Evolutionary conservation across 1,140 invertebrate species (phyloP).

Genomic region (Aphelinus atriplicis): DNA sequence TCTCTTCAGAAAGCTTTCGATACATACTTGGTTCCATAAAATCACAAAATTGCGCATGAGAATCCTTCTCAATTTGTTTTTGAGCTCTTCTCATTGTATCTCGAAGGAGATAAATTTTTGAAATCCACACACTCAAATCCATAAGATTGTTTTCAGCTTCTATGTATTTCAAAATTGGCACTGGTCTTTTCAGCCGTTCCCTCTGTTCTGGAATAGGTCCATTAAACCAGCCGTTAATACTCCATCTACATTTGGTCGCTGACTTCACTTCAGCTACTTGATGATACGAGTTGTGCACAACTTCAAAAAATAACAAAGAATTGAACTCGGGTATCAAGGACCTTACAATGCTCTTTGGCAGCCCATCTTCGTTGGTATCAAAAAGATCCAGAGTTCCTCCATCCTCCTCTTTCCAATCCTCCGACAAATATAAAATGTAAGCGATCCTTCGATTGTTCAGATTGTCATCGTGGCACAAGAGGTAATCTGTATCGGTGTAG

Average conservation of each 20-base stretch:
- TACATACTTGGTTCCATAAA: constrained; percentile 68
- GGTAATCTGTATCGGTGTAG: constrained; percentile 77
- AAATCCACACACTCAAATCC: constrained; percentile 63
- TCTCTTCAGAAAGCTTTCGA: constrained; percentile 59
- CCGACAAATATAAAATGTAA: constrained; percentile 74
- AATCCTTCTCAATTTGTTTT: constrained; percentile 68
- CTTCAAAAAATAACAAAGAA: constrained; percentile 78
- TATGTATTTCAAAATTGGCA: constrained; percentile 32
- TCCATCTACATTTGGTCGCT: constrained; percentile 71
- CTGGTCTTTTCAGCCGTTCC: constrained; percentile 33
- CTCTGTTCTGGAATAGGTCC: constrained; percentile 57
- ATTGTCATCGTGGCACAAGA: constrained; percentile 79
- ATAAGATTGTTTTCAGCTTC: constrained; percentile 47
- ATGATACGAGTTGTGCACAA: constrained; percentile 69
- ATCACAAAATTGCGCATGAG: constrained; percentile 68
- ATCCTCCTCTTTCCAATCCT: constrained; percentile 70
- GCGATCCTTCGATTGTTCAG: constrained; percentile 76
- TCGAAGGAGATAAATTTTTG: constrained; percentile 64
- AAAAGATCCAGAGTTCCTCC: constrained; percentile 77
- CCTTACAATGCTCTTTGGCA: constrained; percentile 66
- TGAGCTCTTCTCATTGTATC: constrained; percentile 66
- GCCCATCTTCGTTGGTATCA: constrained; percentile 66
- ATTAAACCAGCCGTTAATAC: constrained; percentile 83
- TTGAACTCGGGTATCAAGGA: constrained; percentile 74
- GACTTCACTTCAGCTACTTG: constrained; percentile 75